These are phyloP conservation scores for Melipona bicolor DNA, from an alignment of 2,888 invertebrate species.

Conservation along the genomic window DNA sequence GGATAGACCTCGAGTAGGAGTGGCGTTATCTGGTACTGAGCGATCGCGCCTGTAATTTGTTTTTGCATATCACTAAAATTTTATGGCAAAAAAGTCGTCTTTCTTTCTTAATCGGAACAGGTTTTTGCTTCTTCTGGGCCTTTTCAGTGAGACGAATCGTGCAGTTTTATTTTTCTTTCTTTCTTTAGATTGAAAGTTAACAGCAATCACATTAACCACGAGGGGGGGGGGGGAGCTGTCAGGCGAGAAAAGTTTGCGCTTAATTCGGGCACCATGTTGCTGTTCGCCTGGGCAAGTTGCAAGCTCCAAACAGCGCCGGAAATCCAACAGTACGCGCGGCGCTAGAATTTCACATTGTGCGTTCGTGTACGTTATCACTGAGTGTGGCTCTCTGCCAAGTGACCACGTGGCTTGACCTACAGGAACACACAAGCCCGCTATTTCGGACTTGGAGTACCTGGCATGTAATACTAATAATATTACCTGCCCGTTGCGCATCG, in stretches of 20 bases:
- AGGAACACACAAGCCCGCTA: slow-evolving; percentile 54
- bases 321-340: slow-evolving; percentile 46
- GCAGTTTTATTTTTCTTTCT: neutral
- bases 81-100: too few relatives aligned
- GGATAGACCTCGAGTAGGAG: too few relatives aligned
- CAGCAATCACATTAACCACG: neutral
- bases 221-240: neutral
- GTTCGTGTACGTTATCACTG: slow-evolving; percentile 69
- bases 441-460: slow-evolving; percentile 49
- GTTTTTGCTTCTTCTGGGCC: too few relatives aligned
- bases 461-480: slow-evolving; percentile 36
- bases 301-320: slow-evolving; percentile 21
- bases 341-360: slow-evolving; percentile 64
- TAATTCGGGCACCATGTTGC: slow-evolving; percentile 28
- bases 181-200: neutral
- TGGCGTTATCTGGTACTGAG: too few relatives aligned
- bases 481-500: slow-evolving; percentile 11
- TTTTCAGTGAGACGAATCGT: too few relatives aligned
- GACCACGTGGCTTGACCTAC: slow-evolving; percentile 60
- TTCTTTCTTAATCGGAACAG: too few relatives aligned
- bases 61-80: too few relatives aligned
- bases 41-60: too few relatives aligned
- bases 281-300: slow-evolving; percentile 43
- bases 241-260: slow-evolving; percentile 39
- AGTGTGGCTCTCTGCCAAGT: slow-evolving; percentile 69